Evolutionary conservation across 2,888 invertebrate genomes (phyloP), one percentile per base, ranked within the genome.

Genomic region (Catocala nupta): DNA sequence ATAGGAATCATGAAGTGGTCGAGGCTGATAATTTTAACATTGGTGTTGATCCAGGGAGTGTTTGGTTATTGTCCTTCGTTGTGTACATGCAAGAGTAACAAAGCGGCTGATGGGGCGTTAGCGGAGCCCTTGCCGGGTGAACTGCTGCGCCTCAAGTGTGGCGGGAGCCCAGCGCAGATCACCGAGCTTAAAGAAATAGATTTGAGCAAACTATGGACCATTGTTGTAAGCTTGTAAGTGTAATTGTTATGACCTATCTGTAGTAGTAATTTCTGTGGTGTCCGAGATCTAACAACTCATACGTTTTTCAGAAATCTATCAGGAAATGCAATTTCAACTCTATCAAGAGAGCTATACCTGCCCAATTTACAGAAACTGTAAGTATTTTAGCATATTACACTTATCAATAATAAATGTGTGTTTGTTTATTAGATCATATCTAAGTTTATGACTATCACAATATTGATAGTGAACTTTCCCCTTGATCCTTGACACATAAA

Each of bases 291-390:
- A 39, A 39, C 8, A 39, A 39, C 8, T 39, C 6, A 39, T 9
- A 7, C 5, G 4, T 39, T 67, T 95, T 95, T 49, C 90, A 96
- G 96, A 85, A 96, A 96, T 90, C 91, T 96, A 77, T 96, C 95
- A 68, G 95, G 94, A 77, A 96, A 96, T 94, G 95, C 95, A 63
- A 93, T 95, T 77, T 95, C 95, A 68, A 95, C 92, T 48, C 88
- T 95, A 80, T 95, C 94, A 75, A 95, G 95, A 72, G 96, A 96
- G 78, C 91, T 96, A 59, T 95, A 96, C 86, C 88, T 97, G 60
- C 95, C 96, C 13, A 94, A 93, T 80, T 91, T 97, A 80, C 96
- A 96, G 81, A 96, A 96, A 92, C 84, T 97, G 97, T 97, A 91
- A 96, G 96, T 95, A 78, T 63, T 49, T 25, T 25, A 25, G 25